Percentiles rank a stretch among this genome's conserved stretches.
These are phyloP conservation scores for Odontomyia ornata DNA, from an alignment of 2,888 invertebrate genomes.

Conservation along the genomic window DNA sequence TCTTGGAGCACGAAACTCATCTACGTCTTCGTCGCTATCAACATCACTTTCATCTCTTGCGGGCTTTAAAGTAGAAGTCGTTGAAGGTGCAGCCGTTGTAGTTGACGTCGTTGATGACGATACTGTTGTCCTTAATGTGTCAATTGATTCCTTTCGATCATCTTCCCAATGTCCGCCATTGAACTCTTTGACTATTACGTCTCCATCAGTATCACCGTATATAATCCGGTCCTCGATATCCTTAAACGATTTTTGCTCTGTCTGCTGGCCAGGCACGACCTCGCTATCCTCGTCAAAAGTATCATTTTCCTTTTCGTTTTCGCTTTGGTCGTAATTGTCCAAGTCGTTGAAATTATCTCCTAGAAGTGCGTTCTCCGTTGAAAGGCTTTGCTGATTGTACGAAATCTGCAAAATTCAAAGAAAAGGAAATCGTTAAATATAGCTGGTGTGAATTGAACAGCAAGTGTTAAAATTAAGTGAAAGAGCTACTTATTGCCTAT, in stretches of 20 bases:
- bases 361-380: constrained; percentile 13
- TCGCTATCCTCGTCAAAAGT: constrained; percentile 52
- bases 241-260: constrained; percentile 58
- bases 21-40: constrained; percentile 43
- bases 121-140: background rate
- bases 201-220: constrained; percentile 52
- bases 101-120: background rate
- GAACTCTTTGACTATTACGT: constrained; percentile 42
- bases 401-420: constrained; percentile 35
- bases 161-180: constrained; percentile 44
- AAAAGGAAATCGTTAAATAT: constrained; percentile 14
- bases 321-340: constrained; percentile 33
- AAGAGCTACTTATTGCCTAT: background rate
- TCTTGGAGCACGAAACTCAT: constrained; percentile 32
- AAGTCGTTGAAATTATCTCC: constrained; percentile 29
- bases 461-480: constrained; percentile 17
- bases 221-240: constrained; percentile 1
- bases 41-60: background rate
- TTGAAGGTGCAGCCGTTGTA: constrained; percentile 1
- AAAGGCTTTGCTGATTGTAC: constrained; percentile 26
- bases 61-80: background rate
- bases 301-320: constrained; percentile 9
- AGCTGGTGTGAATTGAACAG: background rate
- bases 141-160: constrained; percentile 3
- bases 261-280: constrained; percentile 46